Conservation (phyloP, 2,797 vertebrate species). For the Aulostomus chinensis region DNA sequence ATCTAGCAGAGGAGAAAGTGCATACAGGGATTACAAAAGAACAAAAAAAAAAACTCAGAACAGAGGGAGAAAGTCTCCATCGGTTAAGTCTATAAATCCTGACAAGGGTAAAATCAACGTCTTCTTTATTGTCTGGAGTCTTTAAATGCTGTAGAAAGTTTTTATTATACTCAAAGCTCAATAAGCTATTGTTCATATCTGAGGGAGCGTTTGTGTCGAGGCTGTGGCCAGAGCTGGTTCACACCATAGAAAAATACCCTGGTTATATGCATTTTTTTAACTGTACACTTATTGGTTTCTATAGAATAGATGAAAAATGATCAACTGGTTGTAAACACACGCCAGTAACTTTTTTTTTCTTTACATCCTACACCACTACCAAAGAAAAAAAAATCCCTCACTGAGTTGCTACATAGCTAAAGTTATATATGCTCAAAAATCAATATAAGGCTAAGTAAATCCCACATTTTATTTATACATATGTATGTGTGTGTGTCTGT, state of each 20-base stretch:
- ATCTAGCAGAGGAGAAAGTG: conserved; percentile 69
- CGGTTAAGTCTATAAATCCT: conserved; percentile 61
- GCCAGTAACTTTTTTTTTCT: too few relatives aligned
- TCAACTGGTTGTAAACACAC: too few relatives aligned
- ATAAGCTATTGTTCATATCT: conserved; percentile 45
- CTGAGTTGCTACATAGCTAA: conserved; percentile 70
- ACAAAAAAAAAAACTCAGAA: conserved; percentile 54
- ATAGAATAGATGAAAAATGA: conserved; percentile 44
- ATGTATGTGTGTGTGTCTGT: too few relatives aligned
- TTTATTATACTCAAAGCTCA: conserved; percentile 47
- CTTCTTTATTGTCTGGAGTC: conserved; percentile 67
- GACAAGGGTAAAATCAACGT: conserved; percentile 60
- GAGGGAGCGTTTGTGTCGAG: conserved; percentile 48
- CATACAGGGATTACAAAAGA: conserved; percentile 68
- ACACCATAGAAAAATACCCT: conserved; percentile 77
- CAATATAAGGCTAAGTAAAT: conserved; percentile 62
- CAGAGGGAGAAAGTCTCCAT: conserved; percentile 38
- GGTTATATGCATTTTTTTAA: conserved; percentile 65
- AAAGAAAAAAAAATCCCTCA: conserved; percentile 52
- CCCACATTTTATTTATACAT: conserved; percentile 54
- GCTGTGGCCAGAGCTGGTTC: conserved; percentile 54
- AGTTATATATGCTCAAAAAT: conserved; percentile 63
- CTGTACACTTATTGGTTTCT: conserved; percentile 58
- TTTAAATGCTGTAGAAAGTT: conserved; percentile 63
- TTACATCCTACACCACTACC: conserved; percentile 48